phyloP scores from a whole-genome alignment of 2,113 vertebrate species.

The Onychorhynchus coronatus region DNA sequence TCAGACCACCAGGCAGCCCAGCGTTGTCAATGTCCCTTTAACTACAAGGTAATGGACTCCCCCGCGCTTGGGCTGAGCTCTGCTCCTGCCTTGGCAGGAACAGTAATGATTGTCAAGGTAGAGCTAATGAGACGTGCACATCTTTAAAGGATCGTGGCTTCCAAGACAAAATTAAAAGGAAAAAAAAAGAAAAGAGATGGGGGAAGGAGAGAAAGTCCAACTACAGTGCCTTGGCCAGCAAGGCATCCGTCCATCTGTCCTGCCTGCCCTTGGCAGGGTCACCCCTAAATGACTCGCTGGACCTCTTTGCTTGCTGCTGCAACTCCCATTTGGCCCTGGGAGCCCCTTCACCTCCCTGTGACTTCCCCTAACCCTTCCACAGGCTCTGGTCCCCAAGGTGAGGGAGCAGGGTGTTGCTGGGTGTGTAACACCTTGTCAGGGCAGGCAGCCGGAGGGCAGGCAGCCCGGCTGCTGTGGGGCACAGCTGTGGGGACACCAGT shows the following conservation, averaged over 20 bases:
- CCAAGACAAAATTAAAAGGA: constrained; percentile 32
- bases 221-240: not conserved
- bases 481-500: not conserved
- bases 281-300: not conserved
- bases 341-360: not conserved
- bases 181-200: not conserved
- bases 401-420: not conserved
- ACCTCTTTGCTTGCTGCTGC: not conserved
- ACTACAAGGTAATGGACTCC: constrained; percentile 47
- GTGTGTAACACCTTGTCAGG: not conserved
- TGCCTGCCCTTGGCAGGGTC: not conserved
- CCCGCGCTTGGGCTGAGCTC: not conserved
- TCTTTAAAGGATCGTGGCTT: constrained; percentile 60
- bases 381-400: not conserved
- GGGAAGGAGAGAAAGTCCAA: constrained; percentile 26
- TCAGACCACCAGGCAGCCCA: not conserved
- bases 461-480: not conserved
- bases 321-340: not conserved
- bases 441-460: not conserved
- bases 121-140: constrained; percentile 66
- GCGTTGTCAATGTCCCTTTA: constrained; percentile 39
- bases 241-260: not conserved
- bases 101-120: constrained; percentile 57
- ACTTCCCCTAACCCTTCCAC: fast-evolving
- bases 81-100: constrained; percentile 36